Evolutionary conservation across 2,113 vertebrate species (phyloP).

Genomic region (Apodemus speciosus): DNA sequence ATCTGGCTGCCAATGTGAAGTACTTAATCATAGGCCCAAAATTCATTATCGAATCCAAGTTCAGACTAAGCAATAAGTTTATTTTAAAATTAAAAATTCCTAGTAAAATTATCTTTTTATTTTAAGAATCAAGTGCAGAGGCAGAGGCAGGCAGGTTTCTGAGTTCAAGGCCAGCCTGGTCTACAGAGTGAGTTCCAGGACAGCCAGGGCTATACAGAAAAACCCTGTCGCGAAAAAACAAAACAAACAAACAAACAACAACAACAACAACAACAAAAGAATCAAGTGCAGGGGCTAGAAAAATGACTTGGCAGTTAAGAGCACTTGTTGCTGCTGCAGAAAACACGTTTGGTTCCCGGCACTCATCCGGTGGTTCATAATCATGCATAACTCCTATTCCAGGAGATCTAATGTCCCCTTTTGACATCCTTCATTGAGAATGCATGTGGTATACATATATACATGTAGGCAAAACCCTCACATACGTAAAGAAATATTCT

Average conservation of each 20-base stretch:
- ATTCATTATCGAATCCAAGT: neutral
- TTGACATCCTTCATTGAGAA: neutral
- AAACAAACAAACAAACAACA: too few species aligned
- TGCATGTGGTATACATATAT: neutral
- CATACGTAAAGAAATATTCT: neutral
- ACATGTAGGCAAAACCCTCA: neutral
- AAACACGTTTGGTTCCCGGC: neutral
- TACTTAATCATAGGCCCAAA: slow-evolving; percentile 29
- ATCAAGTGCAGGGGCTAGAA: neutral
- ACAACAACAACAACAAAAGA: too few species aligned
- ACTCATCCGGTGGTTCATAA: neutral
- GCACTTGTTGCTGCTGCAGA: neutral
- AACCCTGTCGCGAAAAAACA: too few species aligned
- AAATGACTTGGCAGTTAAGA: neutral
- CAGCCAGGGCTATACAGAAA: too few species aligned
- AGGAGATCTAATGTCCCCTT: neutral
- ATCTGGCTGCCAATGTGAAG: neutral
- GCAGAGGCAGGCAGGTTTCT: too few species aligned
- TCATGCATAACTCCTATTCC: neutral
- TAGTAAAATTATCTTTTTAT: slow-evolving; percentile 37
- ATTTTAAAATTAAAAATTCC: slow-evolving; percentile 39
- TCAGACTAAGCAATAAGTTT: neutral
- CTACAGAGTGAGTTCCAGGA: too few species aligned
- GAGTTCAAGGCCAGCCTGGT: too few species aligned
- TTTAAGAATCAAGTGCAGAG: neutral